A percentile compares a stretch with the other conserved stretches of the same genome.
Evolutionary conservation across 2,888 invertebrate genomes (phyloP).

Genomic region (Lapara coniferarum): DNA sequence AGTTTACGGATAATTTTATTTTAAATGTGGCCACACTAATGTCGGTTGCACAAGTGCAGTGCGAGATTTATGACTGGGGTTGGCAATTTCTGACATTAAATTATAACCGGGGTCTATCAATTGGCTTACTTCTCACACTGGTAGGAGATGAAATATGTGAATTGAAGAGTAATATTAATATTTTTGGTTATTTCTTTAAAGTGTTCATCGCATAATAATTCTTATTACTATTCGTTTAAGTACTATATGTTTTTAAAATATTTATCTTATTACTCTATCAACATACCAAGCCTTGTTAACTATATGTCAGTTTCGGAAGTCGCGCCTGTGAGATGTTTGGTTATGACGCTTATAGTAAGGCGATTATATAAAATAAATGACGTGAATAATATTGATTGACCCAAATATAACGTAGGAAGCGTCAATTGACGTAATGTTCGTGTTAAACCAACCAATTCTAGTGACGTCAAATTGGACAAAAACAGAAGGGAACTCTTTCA

Average conservation of each 20-base stretch:
- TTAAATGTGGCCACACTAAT: too few species aligned
- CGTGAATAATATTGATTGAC: constrained; percentile 12
- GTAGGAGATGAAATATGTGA: too few species aligned
- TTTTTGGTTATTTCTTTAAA: too few species aligned
- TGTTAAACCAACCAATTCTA: neutral
- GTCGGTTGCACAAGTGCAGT: too few species aligned
- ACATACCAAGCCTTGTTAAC: neutral
- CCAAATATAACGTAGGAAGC: constrained; percentile 10
- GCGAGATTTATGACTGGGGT: too few species aligned
- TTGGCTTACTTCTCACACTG: too few species aligned
- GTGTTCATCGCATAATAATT: neutral
- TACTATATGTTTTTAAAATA: neutral
- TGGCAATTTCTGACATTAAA: too few species aligned
- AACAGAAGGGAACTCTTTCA: constrained; percentile 9
- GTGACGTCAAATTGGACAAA: constrained; percentile 16
- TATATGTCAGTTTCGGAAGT: neutral
- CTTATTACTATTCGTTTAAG: neutral
- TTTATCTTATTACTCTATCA: neutral
- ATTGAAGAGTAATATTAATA: too few species aligned
- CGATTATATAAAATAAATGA: constrained; percentile 2
- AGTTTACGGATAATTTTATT: too few species aligned
- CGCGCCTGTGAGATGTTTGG: neutral
- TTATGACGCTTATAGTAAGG: neutral
- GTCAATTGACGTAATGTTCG: constrained; percentile 8
- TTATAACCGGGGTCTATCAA: too few species aligned